Percentiles rank a stretch among this genome's conserved stretches.
phyloP scores from a whole-genome alignment of 2,113 vertebrate species.

The Clarias macrocephalus region DNA sequence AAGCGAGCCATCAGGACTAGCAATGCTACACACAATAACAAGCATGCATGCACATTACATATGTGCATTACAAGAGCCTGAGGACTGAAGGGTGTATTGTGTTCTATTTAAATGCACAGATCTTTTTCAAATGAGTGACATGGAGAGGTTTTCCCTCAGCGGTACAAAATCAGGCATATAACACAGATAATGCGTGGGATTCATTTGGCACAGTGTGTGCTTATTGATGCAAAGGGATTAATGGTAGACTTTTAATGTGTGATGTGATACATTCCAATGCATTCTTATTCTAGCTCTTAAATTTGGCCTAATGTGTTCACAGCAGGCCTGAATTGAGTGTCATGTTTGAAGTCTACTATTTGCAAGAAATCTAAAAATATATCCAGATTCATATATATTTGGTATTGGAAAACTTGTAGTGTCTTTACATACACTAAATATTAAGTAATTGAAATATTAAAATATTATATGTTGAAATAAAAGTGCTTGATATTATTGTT shows the following conservation, averaged over 20 bases:
- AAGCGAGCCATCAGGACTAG: conserved; percentile 38
- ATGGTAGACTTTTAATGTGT: background rate
- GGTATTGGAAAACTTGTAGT: background rate
- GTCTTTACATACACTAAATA: background rate
- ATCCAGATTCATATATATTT: too few relatives aligned
- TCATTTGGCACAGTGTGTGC: background rate
- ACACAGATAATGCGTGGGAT: background rate
- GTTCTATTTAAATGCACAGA: conserved; percentile 20
- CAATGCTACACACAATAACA: conserved; percentile 11
- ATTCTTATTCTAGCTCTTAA: background rate
- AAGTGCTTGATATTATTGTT: background rate
- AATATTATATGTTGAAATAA: background rate
- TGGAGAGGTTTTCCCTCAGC: background rate
- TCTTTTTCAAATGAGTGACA: background rate
- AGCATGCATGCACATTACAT: conserved; percentile 39
- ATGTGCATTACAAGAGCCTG: conserved; percentile 36
- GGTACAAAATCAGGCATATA: background rate
- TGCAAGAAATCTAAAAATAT: background rate
- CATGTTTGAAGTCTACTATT: background rate
- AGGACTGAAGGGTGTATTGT: background rate
- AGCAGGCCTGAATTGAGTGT: background rate
- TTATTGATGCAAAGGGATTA: background rate
- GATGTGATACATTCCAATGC: background rate
- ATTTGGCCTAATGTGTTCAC: background rate
- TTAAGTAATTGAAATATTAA: too few relatives aligned